Evolutionary conservation across 2,113 vertebrate genomes (phyloP).

Genomic region (Nothocercus nigrocapillus): DNA sequence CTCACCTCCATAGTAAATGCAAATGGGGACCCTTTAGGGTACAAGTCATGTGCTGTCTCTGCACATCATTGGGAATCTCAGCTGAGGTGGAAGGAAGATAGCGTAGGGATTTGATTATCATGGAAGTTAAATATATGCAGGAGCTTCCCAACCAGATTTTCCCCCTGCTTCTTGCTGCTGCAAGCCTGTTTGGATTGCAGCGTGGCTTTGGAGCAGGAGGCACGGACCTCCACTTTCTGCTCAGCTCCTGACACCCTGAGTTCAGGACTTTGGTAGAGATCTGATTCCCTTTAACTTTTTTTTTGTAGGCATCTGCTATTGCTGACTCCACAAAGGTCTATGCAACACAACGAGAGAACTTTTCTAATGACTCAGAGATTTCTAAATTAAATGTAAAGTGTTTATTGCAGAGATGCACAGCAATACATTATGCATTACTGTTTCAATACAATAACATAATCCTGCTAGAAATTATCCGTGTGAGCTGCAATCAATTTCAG

Average conservation of each 20-base stretch:
- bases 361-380: conserved; percentile 68
- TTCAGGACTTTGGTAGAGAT: not conserved
- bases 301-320: not conserved
- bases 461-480: conserved; percentile 62
- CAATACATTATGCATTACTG: conserved; percentile 46
- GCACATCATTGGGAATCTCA: not conserved
- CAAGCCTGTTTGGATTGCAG: not conserved
- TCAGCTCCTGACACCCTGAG: not conserved
- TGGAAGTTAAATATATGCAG: not conserved
- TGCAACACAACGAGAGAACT: conserved; percentile 52
- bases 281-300: not conserved
- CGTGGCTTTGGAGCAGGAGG: not conserved
- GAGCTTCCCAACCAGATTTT: not conserved
- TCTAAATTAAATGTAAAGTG: conserved; percentile 70
- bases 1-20: not conserved
- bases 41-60: not conserved
- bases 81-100: not conserved
- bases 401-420: conserved; percentile 35
- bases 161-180: not conserved
- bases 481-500: conserved; percentile 67
- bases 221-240: not conserved
- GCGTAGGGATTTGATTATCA: not conserved
- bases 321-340: conserved; percentile 42
- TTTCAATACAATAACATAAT: conserved; percentile 48
- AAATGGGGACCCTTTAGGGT: not conserved